Base-by-base conservation (phyloP, 92 coral and sea anemone genomes). In the Epizoanthus scotinus region DNA sequence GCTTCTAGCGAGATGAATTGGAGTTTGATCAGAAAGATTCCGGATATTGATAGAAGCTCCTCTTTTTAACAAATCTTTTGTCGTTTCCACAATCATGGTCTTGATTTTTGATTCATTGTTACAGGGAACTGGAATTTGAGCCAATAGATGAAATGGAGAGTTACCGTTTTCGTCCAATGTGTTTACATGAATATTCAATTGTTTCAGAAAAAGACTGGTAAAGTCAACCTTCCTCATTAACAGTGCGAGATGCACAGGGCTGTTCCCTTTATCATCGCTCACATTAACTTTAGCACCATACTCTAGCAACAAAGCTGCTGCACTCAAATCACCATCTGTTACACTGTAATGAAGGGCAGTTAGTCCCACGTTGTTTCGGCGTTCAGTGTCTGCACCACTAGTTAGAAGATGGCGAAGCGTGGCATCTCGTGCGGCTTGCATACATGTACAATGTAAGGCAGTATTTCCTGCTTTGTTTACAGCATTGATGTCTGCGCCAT, bases 341-440 rank as follows among this genome's bases (percentile, higher is more conserved):
- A 67, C 84, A 44, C 62, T 42, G 9, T 14, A 49, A 26, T 64
- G 75, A 27, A 81, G 84, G 2, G 77, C 84, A 22, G 84, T 81
- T 64, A 36, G 38, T 19, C 74, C 74, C 42, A 38, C 0, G 7
- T 17, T 52, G 84, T 67, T 56, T 24, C 77, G 24, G 58, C 67
- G 44, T 18, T 64, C 63, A 24, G 36, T 40, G 14, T 81, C 69
- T 47, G 55, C 84, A 49, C 66, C 79, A 19, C 40, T 0, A 2
- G 79, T 2, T 36, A 73, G 13, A 56, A 56, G 22, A 2, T 55
- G 67, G 1, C 20, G 52, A 56, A 52, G 38, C 3, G 66, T 73
- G 63, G 12, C 66, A 8, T 73, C 50, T 19, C 79, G 31, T 18
- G 53, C 22, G 49, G 44, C 4, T 38, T 73, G 79, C 53, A 54